A percentile compares a stretch with the other conserved stretches of the same genome.
Evolutionary conservation across 2,113 vertebrate genomes (phyloP).

Genomic region (Oceanodroma tethys): DNA sequence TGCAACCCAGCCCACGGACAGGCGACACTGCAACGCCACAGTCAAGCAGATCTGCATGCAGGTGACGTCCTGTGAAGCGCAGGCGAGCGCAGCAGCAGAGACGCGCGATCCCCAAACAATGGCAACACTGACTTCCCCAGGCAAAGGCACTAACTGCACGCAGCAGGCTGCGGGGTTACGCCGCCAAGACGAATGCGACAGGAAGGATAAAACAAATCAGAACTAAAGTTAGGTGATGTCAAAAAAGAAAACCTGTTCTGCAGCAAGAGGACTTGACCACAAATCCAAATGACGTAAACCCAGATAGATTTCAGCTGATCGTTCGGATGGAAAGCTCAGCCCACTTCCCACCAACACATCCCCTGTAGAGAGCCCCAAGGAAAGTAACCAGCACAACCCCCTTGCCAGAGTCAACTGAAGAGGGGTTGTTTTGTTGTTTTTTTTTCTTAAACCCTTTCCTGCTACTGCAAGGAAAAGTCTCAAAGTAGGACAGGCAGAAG

Average conservation of each 20-base stretch:
- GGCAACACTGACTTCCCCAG: not conserved
- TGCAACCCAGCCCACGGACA: not conserved
- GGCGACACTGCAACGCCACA: not conserved
- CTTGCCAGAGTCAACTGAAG: not conserved
- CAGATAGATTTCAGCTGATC: constrained; percentile 13
- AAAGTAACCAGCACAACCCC: not conserved
- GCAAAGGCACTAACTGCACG: not conserved
- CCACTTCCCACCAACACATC: not conserved
- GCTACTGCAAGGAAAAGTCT: not conserved
- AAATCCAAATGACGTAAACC: not conserved
- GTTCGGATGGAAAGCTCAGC: not conserved
- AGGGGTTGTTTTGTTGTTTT: not conserved
- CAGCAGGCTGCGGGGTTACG: not conserved
- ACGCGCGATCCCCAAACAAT: not conserved
- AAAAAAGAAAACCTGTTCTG: not conserved
- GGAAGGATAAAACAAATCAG: not conserved
- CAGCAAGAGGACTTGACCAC: not conserved
- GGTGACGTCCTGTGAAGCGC: not conserved
- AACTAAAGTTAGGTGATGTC: not conserved
- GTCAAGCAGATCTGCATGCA: not conserved
- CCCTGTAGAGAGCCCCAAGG: not conserved
- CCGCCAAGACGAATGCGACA: not conserved
- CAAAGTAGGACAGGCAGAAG: not conserved
- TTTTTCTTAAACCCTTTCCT: not conserved
- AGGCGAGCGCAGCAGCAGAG: not conserved